A percentile compares a stretch with the other conserved stretches of the same genome.
Conservation (phyloP, 2,113 vertebrate genomes). For the Macroglossus sobrinus region DNA sequence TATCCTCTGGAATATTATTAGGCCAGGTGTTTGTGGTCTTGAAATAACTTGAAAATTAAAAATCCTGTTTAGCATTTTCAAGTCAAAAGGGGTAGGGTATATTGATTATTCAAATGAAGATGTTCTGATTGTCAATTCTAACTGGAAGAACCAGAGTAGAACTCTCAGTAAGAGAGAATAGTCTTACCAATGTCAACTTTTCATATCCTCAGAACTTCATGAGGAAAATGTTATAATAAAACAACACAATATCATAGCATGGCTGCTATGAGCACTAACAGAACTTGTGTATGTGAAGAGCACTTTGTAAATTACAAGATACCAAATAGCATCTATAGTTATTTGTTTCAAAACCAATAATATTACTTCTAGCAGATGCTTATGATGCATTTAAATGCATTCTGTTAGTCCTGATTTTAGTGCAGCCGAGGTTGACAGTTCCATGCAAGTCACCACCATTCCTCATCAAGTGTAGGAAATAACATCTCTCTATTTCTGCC, state of each 20-base stretch:
- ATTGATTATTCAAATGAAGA: neutral
- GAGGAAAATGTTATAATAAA: neutral
- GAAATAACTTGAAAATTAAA: conserved; percentile 49
- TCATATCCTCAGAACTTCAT: neutral
- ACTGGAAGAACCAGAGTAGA: neutral
- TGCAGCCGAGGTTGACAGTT: neutral
- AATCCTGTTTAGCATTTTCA: neutral
- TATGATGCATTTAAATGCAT: accelerated
- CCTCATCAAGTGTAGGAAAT: no score
- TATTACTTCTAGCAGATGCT: neutral
- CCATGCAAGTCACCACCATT: neutral
- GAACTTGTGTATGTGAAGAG: neutral
- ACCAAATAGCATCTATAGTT: neutral
- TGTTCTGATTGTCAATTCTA: neutral
- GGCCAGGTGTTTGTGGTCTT: neutral
- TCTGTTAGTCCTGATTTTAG: neutral
- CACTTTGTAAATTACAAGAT: neutral
- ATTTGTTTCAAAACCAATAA: neutral
- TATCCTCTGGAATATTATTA: neutral
- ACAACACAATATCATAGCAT: neutral
- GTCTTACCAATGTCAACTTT: neutral
- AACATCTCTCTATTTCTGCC: neutral
- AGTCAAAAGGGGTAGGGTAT: neutral
- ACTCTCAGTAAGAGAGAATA: neutral
- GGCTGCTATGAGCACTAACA: neutral